Percentiles rank a stretch among this genome's conserved stretches.
These are phyloP conservation scores for Monochamus alternatus DNA, from an alignment of 2,888 invertebrate genomes.

Conservation along the genomic window DNA sequence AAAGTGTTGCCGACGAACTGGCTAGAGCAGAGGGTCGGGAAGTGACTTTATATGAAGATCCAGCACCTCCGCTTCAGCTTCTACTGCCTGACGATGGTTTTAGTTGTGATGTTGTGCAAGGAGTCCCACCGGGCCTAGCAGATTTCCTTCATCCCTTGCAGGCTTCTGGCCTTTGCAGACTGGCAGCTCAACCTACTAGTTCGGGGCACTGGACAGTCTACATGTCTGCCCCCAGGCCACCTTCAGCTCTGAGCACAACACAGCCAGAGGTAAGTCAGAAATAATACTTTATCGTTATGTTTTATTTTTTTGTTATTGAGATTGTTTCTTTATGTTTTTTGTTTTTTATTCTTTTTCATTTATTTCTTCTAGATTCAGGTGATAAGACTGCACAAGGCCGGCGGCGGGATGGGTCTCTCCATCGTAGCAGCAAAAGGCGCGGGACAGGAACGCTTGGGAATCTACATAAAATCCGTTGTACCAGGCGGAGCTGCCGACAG, in stretches of 20 bases:
- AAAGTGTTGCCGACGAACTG: conserved; percentile 92
- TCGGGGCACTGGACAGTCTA: conserved; percentile 97
- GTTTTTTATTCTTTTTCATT: too few relatives aligned
- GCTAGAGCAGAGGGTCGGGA: conserved; percentile 93
- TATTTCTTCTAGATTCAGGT: conserved; percentile 75
- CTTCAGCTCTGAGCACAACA: conserved; percentile 68
- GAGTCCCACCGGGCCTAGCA: conserved; percentile 93
- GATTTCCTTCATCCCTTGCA: conserved; percentile 90
- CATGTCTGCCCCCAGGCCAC: conserved; percentile 75
- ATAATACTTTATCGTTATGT: not conserved
- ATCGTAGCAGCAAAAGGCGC: conserved; percentile 95
- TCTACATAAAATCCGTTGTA: conserved; percentile 99
- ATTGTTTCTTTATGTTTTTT: too few relatives aligned
- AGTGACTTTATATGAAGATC: conserved; percentile 91
- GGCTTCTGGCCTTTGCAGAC: conserved; percentile 88
- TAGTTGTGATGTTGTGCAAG: conserved; percentile 92
- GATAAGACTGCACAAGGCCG: conserved; percentile 93
- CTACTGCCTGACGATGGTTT: conserved; percentile 95
- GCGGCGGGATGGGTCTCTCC: conserved; percentile 97
- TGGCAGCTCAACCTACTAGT: conserved; percentile 92
- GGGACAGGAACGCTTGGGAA: conserved; percentile 82
- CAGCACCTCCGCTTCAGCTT: conserved; percentile 90
- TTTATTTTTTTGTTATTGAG: too few relatives aligned
- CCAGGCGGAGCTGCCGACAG: conserved; percentile 93
- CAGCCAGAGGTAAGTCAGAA: conserved; percentile 68